phyloP scores from a whole-genome alignment of 2,113 vertebrate genomes.

The Sorex araneus region DNA sequence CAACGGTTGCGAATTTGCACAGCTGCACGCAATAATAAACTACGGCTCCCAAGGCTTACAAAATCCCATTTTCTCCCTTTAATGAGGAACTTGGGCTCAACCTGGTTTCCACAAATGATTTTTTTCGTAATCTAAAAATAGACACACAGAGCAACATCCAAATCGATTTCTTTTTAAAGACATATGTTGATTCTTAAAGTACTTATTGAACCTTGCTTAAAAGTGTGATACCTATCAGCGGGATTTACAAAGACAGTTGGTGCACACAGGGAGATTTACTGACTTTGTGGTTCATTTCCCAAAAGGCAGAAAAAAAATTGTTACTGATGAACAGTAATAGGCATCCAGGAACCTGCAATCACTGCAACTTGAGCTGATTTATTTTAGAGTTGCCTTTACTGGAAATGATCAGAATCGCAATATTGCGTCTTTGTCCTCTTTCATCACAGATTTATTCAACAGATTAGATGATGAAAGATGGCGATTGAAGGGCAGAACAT shows the following conservation, averaged over 20 bases:
- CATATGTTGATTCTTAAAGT: neutral
- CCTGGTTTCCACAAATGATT: conserved; percentile 47
- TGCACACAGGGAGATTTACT: neutral
- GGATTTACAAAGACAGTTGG: conserved; percentile 20
- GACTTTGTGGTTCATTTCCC: neutral
- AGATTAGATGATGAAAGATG: neutral
- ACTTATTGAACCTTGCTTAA: conserved; percentile 43
- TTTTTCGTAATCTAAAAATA: conserved; percentile 40
- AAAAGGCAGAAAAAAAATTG: conserved; percentile 16
- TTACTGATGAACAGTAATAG: neutral
- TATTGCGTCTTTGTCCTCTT: neutral
- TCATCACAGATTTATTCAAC: conserved; percentile 18
- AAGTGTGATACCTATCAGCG: neutral
- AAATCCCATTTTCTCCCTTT: conserved; percentile 45
- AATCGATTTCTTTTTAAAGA: conserved; percentile 53
- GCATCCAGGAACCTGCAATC: neutral
- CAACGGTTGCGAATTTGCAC: conserved; percentile 56
- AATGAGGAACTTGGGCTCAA: conserved; percentile 58
- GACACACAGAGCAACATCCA: conserved; percentile 16
- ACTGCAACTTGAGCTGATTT: neutral
- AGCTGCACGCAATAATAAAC: conserved; percentile 55
- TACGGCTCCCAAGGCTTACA: conserved; percentile 10
- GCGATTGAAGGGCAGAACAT: conserved; percentile 1
- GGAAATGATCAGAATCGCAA: conserved; percentile 15
- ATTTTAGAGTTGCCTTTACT: neutral